A percentile compares a stretch with the other conserved stretches of the same genome.
Evolutionary conservation across 2,888 invertebrate species (phyloP).

Genomic region (Agriopis leucophaearia): DNA sequence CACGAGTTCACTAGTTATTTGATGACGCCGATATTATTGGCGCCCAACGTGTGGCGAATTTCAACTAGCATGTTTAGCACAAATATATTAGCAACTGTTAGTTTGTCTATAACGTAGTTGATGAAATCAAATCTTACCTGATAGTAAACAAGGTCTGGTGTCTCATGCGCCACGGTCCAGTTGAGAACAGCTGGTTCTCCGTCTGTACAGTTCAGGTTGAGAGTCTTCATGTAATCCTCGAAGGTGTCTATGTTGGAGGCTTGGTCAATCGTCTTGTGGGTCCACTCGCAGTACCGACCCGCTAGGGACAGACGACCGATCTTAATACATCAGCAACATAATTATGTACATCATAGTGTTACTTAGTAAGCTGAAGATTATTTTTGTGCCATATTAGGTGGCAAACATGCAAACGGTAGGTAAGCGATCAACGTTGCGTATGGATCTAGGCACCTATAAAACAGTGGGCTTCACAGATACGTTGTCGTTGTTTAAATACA

Average conservation of each 20-base stretch:
- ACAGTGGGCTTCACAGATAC: too few relatives aligned
- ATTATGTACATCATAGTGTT: neutral
- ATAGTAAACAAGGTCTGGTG: conserved; percentile 94
- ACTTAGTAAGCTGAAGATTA: neutral
- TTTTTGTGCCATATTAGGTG: neutral
- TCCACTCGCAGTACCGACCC: conserved; percentile 96
- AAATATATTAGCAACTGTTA: too few relatives aligned
- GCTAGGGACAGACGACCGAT: conserved; percentile 69
- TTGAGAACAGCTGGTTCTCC: conserved; percentile 92
- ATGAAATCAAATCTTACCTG: conserved; percentile 87
- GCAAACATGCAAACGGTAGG: too few relatives aligned
- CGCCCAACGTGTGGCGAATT: too few relatives aligned
- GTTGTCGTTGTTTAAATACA: too few relatives aligned
- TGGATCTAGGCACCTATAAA: too few relatives aligned
- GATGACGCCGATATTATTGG: too few relatives aligned
- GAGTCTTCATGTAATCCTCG: conserved; percentile 91
- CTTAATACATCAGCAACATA: neutral
- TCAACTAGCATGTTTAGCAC: too few relatives aligned
- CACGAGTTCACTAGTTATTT: too few relatives aligned
- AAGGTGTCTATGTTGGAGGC: conserved; percentile 91
- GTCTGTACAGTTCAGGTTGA: conserved; percentile 91
- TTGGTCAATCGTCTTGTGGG: conserved; percentile 92
- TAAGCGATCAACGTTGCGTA: too few relatives aligned
- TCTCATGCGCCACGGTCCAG: conserved; percentile 95
- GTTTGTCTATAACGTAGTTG: too few relatives aligned